Evolutionary conservation across 2,888 invertebrate species (phyloP).

Genomic region (Scrobipalpa atriplicella): DNA sequence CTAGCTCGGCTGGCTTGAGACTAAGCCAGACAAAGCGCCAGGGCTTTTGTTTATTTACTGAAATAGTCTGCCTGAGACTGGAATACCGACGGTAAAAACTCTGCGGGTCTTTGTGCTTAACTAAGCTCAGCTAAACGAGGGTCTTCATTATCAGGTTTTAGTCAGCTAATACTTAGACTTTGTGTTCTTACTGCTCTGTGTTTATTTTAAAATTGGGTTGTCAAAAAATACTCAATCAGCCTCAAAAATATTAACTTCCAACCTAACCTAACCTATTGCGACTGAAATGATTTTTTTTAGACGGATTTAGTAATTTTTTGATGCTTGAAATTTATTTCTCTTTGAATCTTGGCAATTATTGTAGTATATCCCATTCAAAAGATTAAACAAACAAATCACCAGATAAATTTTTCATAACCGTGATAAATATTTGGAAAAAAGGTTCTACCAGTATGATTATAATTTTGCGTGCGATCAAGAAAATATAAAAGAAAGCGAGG

Average conservation of each 20-base stretch:
- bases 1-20: background rate
- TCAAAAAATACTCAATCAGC: too few relatives aligned
- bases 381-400: too few relatives aligned
- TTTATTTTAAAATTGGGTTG: too few relatives aligned
- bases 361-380: too few relatives aligned
- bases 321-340: too few relatives aligned
- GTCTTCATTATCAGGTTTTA: slow-evolving; percentile 1
- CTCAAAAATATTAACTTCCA: too few relatives aligned
- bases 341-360: too few relatives aligned
- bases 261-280: too few relatives aligned
- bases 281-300: too few relatives aligned
- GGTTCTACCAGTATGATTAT: slow-evolving; percentile 5
- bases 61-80: slow-evolving; percentile 8
- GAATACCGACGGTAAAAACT: slow-evolving; percentile 15
- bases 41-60: slow-evolving; percentile 24
- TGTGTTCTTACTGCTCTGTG: background rate
- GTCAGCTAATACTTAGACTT: background rate
- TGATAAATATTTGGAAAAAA: background rate
- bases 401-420: background rate
- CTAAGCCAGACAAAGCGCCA: slow-evolving; percentile 23
- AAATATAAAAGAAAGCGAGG: slow-evolving; percentile 7
- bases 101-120: background rate
- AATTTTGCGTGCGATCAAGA: slow-evolving; percentile 13
- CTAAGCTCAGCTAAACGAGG: slow-evolving; percentile 2
- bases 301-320: too few relatives aligned